Base-by-base conservation (phyloP, 2,888 invertebrate species). In the Hofmannophila pseudospretella region DNA sequence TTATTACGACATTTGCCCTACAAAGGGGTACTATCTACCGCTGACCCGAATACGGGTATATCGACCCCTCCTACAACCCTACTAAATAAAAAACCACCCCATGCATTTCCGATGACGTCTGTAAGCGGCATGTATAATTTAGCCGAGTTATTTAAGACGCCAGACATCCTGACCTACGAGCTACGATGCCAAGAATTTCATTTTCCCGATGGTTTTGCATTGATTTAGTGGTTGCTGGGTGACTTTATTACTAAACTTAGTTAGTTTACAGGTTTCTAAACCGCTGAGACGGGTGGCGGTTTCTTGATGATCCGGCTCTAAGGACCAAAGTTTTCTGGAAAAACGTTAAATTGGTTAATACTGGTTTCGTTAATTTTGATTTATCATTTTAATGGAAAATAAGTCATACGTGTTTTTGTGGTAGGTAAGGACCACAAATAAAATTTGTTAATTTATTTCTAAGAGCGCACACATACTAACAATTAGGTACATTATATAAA, bases 141-240 rank as follows among this genome's bases (percentile, higher is more conserved):
- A 36, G 38, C 34, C 37, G 42, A 35, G 30, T 35, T 33, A 29
- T 23, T 23, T 36, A 10, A 13, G 57, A 45, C 51, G 59, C 55
- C 55, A 47, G 45, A 41, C 49, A 41, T 47, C 47, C 51, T 49
- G 55, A 57, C 59, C 59, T 57, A 53, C 42, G 55, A 57, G 57
- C 59, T 57, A 53, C 42, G 48, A 28, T 45, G 58, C 49, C 52
- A 55, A 58, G 50, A 53, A 53, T 57, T 39, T n/a, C 41, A 41
- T 45, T 49, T 54, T 51, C 47, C 10, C 8, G 23, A 42, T 38
- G 41, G 38, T 39, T 45, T 51, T 40, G 33, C 33, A 8, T 13
- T 12, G 33, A 22, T 25, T 14, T n/a, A 14, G n/a, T 9, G 4
- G 7, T 2, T 23, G 7, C 10, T 22, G 32, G 7, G 7, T 20